Evolutionary conservation across 1,140 invertebrate genomes (phyloP).

Genomic region (Drosophila arawakana): DNA sequence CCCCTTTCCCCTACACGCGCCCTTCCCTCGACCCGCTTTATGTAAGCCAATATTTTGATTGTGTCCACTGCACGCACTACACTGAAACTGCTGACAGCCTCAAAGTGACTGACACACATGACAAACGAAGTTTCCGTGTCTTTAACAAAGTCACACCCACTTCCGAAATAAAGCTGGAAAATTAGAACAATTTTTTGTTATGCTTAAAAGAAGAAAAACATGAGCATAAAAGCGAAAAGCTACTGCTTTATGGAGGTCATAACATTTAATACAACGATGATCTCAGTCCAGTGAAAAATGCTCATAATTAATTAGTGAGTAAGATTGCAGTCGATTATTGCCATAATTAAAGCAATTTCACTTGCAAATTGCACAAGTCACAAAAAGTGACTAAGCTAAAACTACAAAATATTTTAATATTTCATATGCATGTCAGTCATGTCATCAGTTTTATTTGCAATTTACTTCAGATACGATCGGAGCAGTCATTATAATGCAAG

Average conservation of each 20-base stretch:
- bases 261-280: conserved; percentile 4
- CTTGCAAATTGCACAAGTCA: conserved; percentile 29
- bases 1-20: neutral
- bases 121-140: conserved; percentile 12
- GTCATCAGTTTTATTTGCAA: conserved; percentile 35
- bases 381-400: conserved; percentile 22
- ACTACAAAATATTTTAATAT: neutral
- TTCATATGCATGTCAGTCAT: conserved; percentile 37
- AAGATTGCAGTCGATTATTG: conserved; percentile 10
- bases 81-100: conserved; percentile 30
- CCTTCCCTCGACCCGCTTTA: neutral
- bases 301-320: conserved; percentile 51
- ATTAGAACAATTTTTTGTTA: neutral
- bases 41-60: conserved; percentile 28
- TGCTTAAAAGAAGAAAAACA: neutral
- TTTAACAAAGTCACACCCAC: conserved; percentile 22
- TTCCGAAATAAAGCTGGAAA: conserved; percentile 27
- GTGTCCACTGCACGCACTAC: conserved; percentile 42
- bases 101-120: conserved; percentile 19
- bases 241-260: conserved; percentile 5
- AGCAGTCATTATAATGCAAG: conserved; percentile 48
- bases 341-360: conserved; percentile 53
- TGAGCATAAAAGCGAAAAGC: neutral
- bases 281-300: conserved; percentile 19
- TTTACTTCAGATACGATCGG: conserved; percentile 40